Evolutionary conservation across 2,797 vertebrate species (phyloP).

Genomic region (Oreonectes daqikongensis): DNA sequence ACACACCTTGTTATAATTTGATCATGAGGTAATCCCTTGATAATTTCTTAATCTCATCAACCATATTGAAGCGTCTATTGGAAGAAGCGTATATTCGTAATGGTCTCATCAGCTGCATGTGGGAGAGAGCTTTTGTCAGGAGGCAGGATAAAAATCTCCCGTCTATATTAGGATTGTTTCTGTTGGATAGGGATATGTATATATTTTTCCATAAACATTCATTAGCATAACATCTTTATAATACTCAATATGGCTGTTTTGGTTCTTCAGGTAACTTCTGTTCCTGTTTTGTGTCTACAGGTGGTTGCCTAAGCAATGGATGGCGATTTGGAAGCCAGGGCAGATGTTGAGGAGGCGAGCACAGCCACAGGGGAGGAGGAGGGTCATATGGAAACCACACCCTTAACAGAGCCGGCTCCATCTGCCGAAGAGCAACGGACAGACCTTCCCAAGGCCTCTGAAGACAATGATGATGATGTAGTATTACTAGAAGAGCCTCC

Average conservation of each 20-base stretch:
- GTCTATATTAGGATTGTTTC: not conserved
- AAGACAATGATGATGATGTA: slow-evolving; percentile 93
- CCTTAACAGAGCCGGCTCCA: slow-evolving; percentile 79
- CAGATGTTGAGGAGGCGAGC: slow-evolving; percentile 65
- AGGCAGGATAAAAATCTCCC: not conserved
- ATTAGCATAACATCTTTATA: not conserved
- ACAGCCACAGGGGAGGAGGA: slow-evolving; percentile 69
- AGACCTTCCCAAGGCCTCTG: slow-evolving; percentile 71
- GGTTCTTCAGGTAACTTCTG: slow-evolving; percentile 40
- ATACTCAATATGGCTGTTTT: not conserved
- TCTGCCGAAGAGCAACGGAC: slow-evolving; percentile 80
- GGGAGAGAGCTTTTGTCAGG: not conserved
- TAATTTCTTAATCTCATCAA: not conserved
- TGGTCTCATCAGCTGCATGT: not conserved
- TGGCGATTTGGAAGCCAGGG: slow-evolving; percentile 80
- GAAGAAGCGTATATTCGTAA: not conserved
- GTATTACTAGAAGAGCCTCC: slow-evolving; percentile 90
- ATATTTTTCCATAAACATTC: not conserved
- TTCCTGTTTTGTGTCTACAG: slow-evolving; percentile 65
- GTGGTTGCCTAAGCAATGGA: slow-evolving; percentile 89
- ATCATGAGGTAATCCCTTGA: not conserved
- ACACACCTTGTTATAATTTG: not conserved
- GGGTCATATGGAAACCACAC: slow-evolving; percentile 85
- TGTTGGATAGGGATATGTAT: not conserved
- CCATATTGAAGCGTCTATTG: not conserved